Evolutionary conservation across 2,888 invertebrate genomes (phyloP), one percentile per base, ranked within the genome.

Genomic region (Pherbina coryleti): DNA sequence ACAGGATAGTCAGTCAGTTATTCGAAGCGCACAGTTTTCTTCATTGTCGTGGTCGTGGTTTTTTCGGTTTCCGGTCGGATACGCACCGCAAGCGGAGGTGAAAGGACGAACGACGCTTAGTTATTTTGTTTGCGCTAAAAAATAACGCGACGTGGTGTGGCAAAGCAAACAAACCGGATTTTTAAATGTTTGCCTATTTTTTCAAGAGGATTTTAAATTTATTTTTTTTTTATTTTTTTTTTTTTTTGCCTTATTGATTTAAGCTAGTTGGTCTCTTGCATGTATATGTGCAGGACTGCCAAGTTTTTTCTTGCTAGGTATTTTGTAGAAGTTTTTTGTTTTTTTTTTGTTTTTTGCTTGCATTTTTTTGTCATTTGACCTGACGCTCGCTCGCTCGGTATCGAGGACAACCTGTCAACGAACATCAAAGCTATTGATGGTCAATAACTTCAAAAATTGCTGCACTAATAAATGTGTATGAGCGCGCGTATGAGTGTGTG

Each of bases 1-100:
- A 53, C 69, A 53, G 71, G 22, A 31, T n/a, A 77, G 62, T 69
- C 51, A 37, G 44, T 49, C 37, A 31, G 60, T 31, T 62, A 8
- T 28, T n/a, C 53, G 37, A 25, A 51, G 44, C 51, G 28, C 51
- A 51, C 14, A 14, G 49, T 14, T 17, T 28, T 69, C 5, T 3
- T 62, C 49, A 14, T 62, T 57, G 57, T 62, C 62, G 51, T 62
- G 14, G 62, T 74, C 51, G 55, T 55, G n/a, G 70, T 28, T 8
- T 53, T 53, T 25, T 49, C 37, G 25, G n/a, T n/a, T 67, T 37
- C 37, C 37, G 44, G 14, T 9, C 22, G 44, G 5, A 31, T n/a
- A 7, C 11, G 44, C 60, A 28, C 17, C 60, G 60, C 1, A 60
- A 17, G 11, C 60, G 60, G 22, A 25, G 28, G 25, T 4, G 5